Base-by-base conservation (phyloP, 2,113 vertebrate genomes). In the Lanius ludovicianus region DNA sequence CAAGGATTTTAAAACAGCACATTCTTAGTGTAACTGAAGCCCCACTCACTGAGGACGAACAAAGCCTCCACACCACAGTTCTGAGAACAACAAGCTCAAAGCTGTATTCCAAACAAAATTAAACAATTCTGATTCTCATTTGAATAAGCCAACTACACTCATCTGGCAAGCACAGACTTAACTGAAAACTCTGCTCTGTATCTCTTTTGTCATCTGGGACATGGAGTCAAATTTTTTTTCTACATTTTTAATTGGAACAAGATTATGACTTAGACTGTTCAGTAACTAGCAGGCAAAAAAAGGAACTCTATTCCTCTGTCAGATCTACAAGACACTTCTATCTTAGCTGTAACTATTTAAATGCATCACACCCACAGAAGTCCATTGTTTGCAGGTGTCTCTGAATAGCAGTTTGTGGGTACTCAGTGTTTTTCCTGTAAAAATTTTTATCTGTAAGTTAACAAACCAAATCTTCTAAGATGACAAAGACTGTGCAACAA, bases 11-110 rank as follows among this genome's bases (percentile, higher is more conserved):
- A 80, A 71, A 95, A 83, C 60, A 79, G 35, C 82, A 79, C 75
- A 73, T 79, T 89, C 87, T 85, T 15, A 22, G 39, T 80, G 42
- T 44, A 89, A 91, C 89, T 82, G 86, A 93, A 95, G 65, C 41
- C 57, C 73, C 73, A 68, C 75, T 87, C 69, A 93, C 22, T 21
- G 37, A 79, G 63, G 39, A 69, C 0, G 46, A 94, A 89, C 82
- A 96, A 96, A 94, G 92, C 63, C 74, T 91, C 63, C 59, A 86
- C 7, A 10, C 6, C 60, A 89, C 1, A 67, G 92, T 52, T 85
- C 31, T 63, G 46, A 84, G 55, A 87, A 87, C 59, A 87, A 89
- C 44, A 86, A 91, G 84, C 67, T 74, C 80, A 27, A 84, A 95
- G 78, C 50, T 50, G 39, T 44, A 85, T 69, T 85, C 50, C 55